Conservation (phyloP, 2,113 vertebrate species). For the Melierax canorus region DNA sequence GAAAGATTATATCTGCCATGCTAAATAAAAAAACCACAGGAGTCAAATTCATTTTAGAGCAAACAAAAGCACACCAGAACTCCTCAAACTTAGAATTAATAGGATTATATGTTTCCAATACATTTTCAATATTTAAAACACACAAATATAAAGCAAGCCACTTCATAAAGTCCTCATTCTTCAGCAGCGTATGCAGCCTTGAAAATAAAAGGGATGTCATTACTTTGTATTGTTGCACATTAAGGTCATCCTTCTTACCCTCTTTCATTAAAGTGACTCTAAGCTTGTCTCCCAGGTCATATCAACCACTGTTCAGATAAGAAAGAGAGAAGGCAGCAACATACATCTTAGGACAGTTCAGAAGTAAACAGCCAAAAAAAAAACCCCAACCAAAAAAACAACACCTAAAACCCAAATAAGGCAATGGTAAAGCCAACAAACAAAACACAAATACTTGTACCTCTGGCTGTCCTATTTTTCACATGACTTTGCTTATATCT, state of each 20-base stretch:
- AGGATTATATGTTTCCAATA: not conserved
- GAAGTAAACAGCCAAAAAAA: not conserved
- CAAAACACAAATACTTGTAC: not conserved
- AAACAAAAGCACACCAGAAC: not conserved
- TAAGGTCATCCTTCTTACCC: not conserved
- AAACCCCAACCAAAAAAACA: not conserved
- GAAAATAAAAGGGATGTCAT: not conserved
- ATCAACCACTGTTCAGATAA: not conserved
- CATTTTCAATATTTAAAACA: not conserved
- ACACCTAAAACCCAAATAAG: not conserved
- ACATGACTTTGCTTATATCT: not conserved
- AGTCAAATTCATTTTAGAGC: not conserved
- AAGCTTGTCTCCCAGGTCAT: not conserved
- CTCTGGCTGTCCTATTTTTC: not conserved
- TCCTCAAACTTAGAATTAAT: not conserved
- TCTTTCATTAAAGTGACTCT: not conserved
- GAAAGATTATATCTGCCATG: not conserved
- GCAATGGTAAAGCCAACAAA: not conserved
- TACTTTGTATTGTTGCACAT: not conserved
- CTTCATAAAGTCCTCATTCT: not conserved
- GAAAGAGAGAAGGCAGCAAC: not conserved
- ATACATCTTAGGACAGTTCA: not conserved
- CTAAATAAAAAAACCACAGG: not conserved
- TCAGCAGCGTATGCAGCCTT: not conserved
- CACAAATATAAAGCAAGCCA: not conserved